Evolutionary conservation across 2,888 invertebrate species (phyloP).

Genomic region (Amorpha juglandis): DNA sequence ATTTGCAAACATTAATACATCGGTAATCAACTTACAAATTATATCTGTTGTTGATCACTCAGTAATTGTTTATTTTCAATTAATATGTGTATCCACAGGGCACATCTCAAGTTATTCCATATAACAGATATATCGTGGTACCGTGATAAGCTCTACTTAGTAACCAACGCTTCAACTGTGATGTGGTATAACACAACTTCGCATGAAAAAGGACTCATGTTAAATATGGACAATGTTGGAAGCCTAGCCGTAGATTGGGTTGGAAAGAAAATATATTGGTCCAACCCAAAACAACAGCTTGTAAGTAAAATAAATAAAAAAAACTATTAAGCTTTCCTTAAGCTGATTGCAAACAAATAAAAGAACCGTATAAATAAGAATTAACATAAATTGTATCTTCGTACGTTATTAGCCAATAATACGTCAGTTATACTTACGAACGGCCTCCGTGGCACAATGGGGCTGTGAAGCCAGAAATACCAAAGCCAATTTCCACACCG

Average conservation of each 20-base stretch:
- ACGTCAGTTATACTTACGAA: no score
- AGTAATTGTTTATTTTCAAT: background rate
- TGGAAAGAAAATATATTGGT: constrained; percentile 95
- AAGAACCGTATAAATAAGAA: background rate
- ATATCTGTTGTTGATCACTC: background rate
- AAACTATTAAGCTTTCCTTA: background rate
- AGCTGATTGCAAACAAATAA: background rate
- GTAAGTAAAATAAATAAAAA: constrained; percentile 76
- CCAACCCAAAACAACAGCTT: constrained; percentile 92
- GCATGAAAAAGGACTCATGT: constrained; percentile 82
- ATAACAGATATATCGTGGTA: constrained; percentile 91
- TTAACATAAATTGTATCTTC: no score
- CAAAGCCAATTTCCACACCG: no score
- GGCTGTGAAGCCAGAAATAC: no score
- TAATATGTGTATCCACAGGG: constrained; percentile 41
- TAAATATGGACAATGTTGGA: constrained; percentile 88
- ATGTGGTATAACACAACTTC: constrained; percentile 89
- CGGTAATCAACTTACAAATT: constrained; percentile 52
- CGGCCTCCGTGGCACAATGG: no score
- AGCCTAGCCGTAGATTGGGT: constrained; percentile 96
- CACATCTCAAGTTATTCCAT: constrained; percentile 84
- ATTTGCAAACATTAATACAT: constrained; percentile 88
- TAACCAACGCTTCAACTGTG: constrained; percentile 89
- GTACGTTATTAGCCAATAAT: no score
- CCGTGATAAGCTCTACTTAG: constrained; percentile 89